phyloP scores from a whole-genome alignment of 1,140 invertebrate genomes.

The Stratiolaelaps scimitus region DNA sequence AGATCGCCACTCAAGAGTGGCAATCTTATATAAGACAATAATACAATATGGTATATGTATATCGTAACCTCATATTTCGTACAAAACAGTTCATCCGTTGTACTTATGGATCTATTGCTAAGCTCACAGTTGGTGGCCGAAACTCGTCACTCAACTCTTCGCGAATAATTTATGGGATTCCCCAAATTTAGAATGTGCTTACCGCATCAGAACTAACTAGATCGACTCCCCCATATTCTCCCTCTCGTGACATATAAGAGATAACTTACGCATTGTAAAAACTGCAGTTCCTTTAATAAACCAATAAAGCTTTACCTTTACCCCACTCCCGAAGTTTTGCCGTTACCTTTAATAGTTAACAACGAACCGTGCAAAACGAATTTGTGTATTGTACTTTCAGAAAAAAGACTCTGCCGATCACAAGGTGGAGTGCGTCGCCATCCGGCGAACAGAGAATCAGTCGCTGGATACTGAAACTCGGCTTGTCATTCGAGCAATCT shows the following conservation, averaged over 20 bases:
- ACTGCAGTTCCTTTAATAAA: too few species aligned
- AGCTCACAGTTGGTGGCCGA: too few species aligned
- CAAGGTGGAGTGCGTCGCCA: neutral
- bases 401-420: neutral
- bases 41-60: too few species aligned
- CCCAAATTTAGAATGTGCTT: neutral
- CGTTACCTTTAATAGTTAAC: neutral
- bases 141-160: too few species aligned
- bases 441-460: neutral
- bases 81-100: too few species aligned
- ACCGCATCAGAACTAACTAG: too few species aligned
- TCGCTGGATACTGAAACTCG: conserved; percentile 7
- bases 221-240: too few species aligned
- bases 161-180: conserved; percentile 6
- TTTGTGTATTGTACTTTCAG: neutral
- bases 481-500: conserved; percentile 2
- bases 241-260: neutral
- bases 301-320: too few species aligned
- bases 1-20: too few species aligned
- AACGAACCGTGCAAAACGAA: neutral
- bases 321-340: neutral
- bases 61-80: too few species aligned
- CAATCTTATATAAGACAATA: too few species aligned
- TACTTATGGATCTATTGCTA: too few species aligned
- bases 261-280: neutral